Evolutionary conservation across 1,140 invertebrate genomes (phyloP).

Genomic region (Drosophila biarmipes): DNA sequence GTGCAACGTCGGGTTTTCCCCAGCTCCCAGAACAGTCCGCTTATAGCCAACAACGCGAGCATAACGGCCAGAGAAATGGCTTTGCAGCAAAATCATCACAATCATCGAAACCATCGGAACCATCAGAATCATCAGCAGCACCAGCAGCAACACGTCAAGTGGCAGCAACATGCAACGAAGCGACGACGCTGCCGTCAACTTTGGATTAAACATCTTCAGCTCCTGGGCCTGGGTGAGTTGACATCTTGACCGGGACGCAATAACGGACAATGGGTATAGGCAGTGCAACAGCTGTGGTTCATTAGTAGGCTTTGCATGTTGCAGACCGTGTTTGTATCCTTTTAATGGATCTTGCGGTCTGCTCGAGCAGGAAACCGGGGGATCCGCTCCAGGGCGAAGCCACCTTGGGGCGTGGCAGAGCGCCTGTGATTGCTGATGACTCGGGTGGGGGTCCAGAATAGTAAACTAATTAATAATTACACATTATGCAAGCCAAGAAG

Average conservation of each 20-base stretch:
- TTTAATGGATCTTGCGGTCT: slow-evolving; percentile 60
- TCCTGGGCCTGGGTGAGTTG: slow-evolving; percentile 63
- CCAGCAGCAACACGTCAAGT: slow-evolving; percentile 37
- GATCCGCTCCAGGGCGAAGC: neutral
- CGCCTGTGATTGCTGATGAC: slow-evolving; percentile 1
- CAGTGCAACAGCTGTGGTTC: slow-evolving; percentile 50
- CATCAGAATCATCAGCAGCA: slow-evolving; percentile 20
- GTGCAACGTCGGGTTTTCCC: slow-evolving; percentile 14
- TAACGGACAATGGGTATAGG: neutral
- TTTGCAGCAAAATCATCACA: slow-evolving; percentile 29
- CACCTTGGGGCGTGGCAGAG: slow-evolving; percentile 12
- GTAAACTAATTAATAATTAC: slow-evolving; percentile 58
- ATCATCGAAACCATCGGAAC: slow-evolving; percentile 27
- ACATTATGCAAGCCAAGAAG: slow-evolving; percentile 41
- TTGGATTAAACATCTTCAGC: slow-evolving; percentile 72
- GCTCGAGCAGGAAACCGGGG: neutral
- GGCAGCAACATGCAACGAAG: slow-evolving; percentile 57
- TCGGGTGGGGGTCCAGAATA: neutral
- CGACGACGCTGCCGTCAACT: slow-evolving; percentile 61
- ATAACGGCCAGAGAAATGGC: slow-evolving; percentile 48
- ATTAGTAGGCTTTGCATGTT: slow-evolving; percentile 43
- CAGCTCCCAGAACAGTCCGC: slow-evolving; percentile 20
- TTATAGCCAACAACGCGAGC: slow-evolving; percentile 11
- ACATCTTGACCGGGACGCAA: slow-evolving; percentile 2
- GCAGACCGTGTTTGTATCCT: slow-evolving; percentile 35